Evolutionary conservation across 2,888 invertebrate genomes (phyloP), one percentile per base, ranked within the genome.

Genomic region (Melieria crassipennis): DNA sequence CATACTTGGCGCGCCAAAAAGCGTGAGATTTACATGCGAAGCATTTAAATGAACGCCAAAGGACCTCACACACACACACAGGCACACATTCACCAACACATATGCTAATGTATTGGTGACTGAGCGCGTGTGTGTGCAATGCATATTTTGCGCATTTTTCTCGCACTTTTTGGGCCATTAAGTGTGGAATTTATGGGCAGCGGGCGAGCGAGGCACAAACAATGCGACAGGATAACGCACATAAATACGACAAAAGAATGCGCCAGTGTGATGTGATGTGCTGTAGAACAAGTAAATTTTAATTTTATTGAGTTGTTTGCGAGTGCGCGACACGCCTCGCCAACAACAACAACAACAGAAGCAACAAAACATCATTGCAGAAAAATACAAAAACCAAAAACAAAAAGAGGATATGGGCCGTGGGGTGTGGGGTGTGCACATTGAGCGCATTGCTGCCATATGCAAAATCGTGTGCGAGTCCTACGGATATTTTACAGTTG

Each of bases 131-230:
- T 52, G 65, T 16, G 10, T 47, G 58, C 4, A 42, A 50, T 4
- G 57, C 45, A 46, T 57, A 73, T 73, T 73, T 71, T 74, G 73
- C 75, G 75, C 73, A 80, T 83, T 81, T 80, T 82, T 83, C 80
- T 79, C 78, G 78, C 80, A 80, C 79, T 84, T 83, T 81, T 84
- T 86, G 83, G 80, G 78, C 80, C 86, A 86, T 86, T 86, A 86
- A 85, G 82, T 84, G 79, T 70, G 78, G 80, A 82, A 86, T 86
- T 86, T 86, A 86, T 81, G 84, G 81, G 79, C 62, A 60, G 16
- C n/a, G 52, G 56, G 58, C 30, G 7, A n/a, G 46, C 10, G 45
- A 56, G n/a, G 30, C 30, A 30, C 30, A 30, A 30, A 3, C 30
- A 30, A 30, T 30, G 30, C 30, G 30, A 30, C 30, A 30, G 30